These are phyloP conservation scores for Acronicta aceris DNA, from an alignment of 2,888 invertebrate genomes.

Conservation along the genomic window DNA sequence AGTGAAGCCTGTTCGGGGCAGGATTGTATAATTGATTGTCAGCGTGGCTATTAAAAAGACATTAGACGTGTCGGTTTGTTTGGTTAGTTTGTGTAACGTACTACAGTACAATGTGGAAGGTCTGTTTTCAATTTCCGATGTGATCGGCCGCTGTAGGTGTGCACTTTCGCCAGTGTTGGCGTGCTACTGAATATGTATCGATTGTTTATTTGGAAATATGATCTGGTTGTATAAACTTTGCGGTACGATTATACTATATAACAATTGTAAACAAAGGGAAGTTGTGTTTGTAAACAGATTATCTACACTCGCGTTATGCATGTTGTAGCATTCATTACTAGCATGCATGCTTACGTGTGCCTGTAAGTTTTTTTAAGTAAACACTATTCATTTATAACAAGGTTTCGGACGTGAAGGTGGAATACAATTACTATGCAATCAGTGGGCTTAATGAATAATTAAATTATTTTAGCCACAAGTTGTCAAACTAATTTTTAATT, in stretches of 20 bases:
- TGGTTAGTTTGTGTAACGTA: conserved; percentile 38
- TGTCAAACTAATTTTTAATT: too few relatives aligned
- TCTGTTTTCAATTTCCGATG: conserved; percentile 62
- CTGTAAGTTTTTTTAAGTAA: conserved; percentile 21
- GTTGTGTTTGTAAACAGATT: conserved; percentile 39
- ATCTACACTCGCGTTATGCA: conserved; percentile 15
- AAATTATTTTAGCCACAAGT: neutral
- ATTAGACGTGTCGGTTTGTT: conserved; percentile 62
- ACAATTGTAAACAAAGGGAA: conserved; percentile 24
- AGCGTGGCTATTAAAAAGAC: conserved; percentile 67
- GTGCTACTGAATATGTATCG: conserved; percentile 55
- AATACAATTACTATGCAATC: conserved; percentile 14
- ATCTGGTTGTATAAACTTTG: conserved; percentile 41
- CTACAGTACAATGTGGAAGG: conserved; percentile 40
- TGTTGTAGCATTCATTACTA: conserved; percentile 19
- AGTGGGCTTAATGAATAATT: neutral
- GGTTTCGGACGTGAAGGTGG: conserved; percentile 13
- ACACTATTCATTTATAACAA: conserved; percentile 39
- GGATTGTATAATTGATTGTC: conserved; percentile 65
- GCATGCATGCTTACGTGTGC: conserved; percentile 14
- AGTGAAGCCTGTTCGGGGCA: conserved; percentile 49
- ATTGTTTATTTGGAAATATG: conserved; percentile 53
- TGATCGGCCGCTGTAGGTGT: conserved; percentile 36
- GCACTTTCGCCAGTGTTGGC: conserved; percentile 58
- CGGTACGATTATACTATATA: conserved; percentile 14